Conservation (phyloP, 1,140 invertebrate species). For the Tetramorium simillimum region DNA sequence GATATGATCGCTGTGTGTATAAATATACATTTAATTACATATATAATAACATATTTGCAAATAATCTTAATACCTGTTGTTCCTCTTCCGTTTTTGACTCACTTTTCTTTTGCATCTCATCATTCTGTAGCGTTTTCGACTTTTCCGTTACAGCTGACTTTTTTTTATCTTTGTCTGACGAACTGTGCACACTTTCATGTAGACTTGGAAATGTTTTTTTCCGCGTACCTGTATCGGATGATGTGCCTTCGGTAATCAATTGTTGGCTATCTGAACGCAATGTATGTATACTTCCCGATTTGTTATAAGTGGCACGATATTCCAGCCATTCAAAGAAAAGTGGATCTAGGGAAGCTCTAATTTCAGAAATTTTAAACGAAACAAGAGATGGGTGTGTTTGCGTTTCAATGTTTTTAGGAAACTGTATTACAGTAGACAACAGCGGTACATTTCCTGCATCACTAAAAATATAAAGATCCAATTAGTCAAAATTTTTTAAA, state of each 20-base stretch:
- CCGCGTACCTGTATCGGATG: constrained; percentile 79
- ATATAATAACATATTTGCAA: not conserved
- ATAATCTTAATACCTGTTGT: constrained; percentile 72
- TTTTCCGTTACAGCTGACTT: constrained; percentile 79
- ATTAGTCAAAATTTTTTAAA: constrained; percentile 27
- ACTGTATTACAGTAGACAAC: constrained; percentile 85
- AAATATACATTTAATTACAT: not conserved
- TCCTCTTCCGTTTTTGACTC: constrained; percentile 80
- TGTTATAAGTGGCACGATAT: constrained; percentile 84
- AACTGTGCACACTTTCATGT: constrained; percentile 84
- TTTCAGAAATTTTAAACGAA: constrained; percentile 87
- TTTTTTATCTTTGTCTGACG: constrained; percentile 82
- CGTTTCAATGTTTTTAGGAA: constrained; percentile 84
- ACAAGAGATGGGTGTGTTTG: constrained; percentile 86
- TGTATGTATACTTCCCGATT: constrained; percentile 71
- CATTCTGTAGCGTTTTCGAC: constrained; percentile 77
- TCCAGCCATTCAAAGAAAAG: constrained; percentile 87
- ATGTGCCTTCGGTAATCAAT: constrained; percentile 76
- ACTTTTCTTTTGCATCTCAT: constrained; percentile 79
- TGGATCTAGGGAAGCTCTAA: constrained; percentile 88
- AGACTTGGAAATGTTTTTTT: constrained; percentile 83
- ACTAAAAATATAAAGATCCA: constrained; percentile 73
- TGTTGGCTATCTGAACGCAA: constrained; percentile 71
- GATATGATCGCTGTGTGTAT: not conserved
- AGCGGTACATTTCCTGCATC: constrained; percentile 78